phyloP scores from a whole-genome alignment of 2,113 vertebrate species.

The Grammomys dolichurus region DNA sequence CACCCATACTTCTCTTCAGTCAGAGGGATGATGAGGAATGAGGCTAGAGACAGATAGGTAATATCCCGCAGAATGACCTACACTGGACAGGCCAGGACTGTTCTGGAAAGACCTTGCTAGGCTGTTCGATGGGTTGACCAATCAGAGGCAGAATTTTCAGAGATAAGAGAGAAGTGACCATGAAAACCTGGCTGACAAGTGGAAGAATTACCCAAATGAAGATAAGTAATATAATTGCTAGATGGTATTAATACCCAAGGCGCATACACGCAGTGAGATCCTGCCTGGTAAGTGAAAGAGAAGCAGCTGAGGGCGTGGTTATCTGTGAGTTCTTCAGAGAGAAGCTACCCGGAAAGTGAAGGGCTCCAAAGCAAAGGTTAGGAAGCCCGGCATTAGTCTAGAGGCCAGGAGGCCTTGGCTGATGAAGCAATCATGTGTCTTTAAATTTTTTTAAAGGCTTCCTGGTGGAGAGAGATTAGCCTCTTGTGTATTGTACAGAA shows the following conservation, averaged over 20 bases:
- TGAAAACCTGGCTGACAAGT: not conserved
- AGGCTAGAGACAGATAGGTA: not conserved
- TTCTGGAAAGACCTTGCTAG: not conserved
- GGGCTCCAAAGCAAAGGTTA: not conserved
- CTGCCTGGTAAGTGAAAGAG: not conserved
- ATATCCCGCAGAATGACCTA: not conserved
- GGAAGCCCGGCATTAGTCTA: not conserved
- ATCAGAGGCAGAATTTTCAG: not conserved
- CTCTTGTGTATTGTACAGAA: not conserved
- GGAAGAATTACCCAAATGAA: no score
- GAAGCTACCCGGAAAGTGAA: not conserved
- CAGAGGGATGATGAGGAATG: not conserved
- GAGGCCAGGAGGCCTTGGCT: not conserved
- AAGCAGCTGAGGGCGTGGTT: not conserved
- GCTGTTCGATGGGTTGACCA: not conserved
- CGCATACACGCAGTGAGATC: not conserved
- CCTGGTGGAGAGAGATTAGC: not conserved
- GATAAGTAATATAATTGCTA: no score
- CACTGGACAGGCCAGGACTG: not conserved
- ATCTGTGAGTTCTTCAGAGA: not conserved
- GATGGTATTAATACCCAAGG: not conserved
- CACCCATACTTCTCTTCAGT: not conserved
- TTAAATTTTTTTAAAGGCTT: slow-evolving; percentile 33
- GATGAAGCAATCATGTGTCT: not conserved
- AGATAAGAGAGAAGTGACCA: not conserved